Base-by-base conservation (phyloP, 1,140 invertebrate genomes). In the Macrobrachium rosenbergii region DNA sequence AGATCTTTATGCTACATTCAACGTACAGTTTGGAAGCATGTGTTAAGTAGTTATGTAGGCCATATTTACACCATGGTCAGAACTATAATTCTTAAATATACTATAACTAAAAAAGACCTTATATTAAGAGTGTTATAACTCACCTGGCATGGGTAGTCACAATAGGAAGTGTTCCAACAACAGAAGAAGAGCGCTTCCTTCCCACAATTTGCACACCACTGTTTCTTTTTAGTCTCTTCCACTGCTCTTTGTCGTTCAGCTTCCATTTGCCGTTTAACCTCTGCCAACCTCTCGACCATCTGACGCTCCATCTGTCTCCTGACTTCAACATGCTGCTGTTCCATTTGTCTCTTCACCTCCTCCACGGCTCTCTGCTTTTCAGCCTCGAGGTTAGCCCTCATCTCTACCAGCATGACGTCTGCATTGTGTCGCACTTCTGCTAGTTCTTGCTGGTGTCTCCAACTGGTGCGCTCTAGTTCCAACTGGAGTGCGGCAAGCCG, bases 101-200 rank as follows among this genome's bases (percentile, higher is more conserved):
- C 3, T 10, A 78, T 11, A 8, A 78, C 3, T 21, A 60, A 16
- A 64, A 19, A 58, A 37, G 28, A 37, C 3, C 3, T 37, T 37
- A 37, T 2, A 37, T 37, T 37, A 72, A 52, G 52, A 2, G 52
- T 12, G 52, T 11, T 21, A 6, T 23, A 28, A 72, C 79, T 45
- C 78, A 87, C 82, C 82, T 84, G 78, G 82, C 84, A 88, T 6
- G 81, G 80, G 91, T 96, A 96, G 92, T 96, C 95, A 92, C 97
- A 98, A 91, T 98, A 98, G 59, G 96, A 95, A 0, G 97, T 98
- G 92, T 98, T 98, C 97, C 97, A 98, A 91, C 97, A 98, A 91
- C 97, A 98, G 92, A 97, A 98, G 91, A 97, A 97, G 88, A 96
- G 94, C 0, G 97, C 96, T 92, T 98, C 96, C 88, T 96, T 95